A percentile compares a stretch with the other conserved stretches of the same genome.
phyloP scores from a whole-genome alignment of 2,888 invertebrate species.

The Hyles lineata region DNA sequence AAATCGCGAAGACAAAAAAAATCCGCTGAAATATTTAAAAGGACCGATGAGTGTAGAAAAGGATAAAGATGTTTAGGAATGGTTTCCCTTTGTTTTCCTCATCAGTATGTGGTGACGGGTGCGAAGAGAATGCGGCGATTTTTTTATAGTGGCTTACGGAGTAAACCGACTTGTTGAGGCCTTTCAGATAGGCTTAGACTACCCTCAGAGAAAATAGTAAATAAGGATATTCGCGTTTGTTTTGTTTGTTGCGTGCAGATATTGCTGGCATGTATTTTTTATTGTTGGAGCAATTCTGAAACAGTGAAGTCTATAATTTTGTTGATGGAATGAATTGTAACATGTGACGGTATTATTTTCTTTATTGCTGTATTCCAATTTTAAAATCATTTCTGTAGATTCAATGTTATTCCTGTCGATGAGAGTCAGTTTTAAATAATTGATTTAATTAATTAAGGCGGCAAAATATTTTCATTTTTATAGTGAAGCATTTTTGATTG shows the following conservation, averaged over 20 bases:
- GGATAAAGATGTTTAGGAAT: conserved; percentile 25
- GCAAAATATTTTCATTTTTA: not conserved
- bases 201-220: not conserved
- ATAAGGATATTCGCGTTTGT: not conserved
- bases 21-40: conserved; percentile 7
- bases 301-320: not conserved
- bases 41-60: conserved; percentile 19
- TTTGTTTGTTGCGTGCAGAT: too few relatives aligned
- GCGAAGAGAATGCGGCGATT: conserved; percentile 18
- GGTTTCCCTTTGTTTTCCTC: conserved; percentile 23
- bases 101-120: conserved; percentile 19
- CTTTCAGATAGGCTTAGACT: not conserved
- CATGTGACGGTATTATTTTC: not conserved
- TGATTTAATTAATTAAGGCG: not conserved
- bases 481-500: not conserved
- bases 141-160: conserved; percentile 24
- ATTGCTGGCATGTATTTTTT: too few relatives aligned
- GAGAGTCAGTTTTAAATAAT: not conserved
- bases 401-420: too few relatives aligned
- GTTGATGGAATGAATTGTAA: not conserved
- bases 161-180: not conserved
- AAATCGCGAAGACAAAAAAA: conserved; percentile 10
- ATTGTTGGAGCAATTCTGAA: too few relatives aligned
- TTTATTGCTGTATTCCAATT: too few relatives aligned
- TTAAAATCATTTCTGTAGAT: too few relatives aligned